These are phyloP conservation scores for Myathropa florea DNA, from an alignment of 2,888 invertebrate genomes.

Conservation along the genomic window DNA sequence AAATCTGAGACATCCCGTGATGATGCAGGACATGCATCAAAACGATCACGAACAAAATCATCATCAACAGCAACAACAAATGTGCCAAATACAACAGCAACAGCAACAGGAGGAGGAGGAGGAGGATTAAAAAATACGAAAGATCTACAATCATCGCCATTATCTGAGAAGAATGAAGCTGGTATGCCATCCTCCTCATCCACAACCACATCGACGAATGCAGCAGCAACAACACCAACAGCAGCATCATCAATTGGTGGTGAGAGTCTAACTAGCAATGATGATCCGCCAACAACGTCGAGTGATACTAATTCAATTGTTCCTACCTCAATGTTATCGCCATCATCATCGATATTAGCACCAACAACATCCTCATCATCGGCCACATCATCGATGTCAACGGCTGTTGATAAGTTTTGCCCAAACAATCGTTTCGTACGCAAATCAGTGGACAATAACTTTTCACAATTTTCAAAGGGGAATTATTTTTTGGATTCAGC, in stretches of 20 bases:
- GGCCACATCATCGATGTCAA: slow-evolving; percentile 62
- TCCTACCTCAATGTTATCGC: slow-evolving; percentile 36
- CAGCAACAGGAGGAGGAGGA: too few relatives aligned
- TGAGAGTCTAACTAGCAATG: slow-evolving; percentile 56
- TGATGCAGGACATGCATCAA: background rate
- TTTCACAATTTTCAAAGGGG: slow-evolving; percentile 74
- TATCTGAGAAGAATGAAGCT: background rate
- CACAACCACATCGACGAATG: background rate
- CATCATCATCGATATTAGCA: slow-evolving; percentile 13
- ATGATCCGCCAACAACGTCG: slow-evolving; percentile 71
- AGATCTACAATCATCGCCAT: background rate
- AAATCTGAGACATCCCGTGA: background rate
- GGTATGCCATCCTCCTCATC: background rate
- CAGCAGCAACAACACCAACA: background rate
- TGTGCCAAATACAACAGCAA: slow-evolving; percentile 38
- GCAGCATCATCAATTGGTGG: slow-evolving; percentile 33
- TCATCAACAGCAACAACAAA: background rate
- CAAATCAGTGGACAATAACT: slow-evolving; percentile 79
- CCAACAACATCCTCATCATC: slow-evolving; percentile 50
- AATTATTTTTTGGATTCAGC: slow-evolving; percentile 76
- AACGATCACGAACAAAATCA: background rate
- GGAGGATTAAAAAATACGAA: too few relatives aligned
- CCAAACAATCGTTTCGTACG: slow-evolving; percentile 79
- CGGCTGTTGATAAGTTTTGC: slow-evolving; percentile 72
- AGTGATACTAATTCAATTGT: slow-evolving; percentile 64